Evolutionary conservation across 2,113 vertebrate species (phyloP).

Genomic region (Rhinoderma darwinii): DNA sequence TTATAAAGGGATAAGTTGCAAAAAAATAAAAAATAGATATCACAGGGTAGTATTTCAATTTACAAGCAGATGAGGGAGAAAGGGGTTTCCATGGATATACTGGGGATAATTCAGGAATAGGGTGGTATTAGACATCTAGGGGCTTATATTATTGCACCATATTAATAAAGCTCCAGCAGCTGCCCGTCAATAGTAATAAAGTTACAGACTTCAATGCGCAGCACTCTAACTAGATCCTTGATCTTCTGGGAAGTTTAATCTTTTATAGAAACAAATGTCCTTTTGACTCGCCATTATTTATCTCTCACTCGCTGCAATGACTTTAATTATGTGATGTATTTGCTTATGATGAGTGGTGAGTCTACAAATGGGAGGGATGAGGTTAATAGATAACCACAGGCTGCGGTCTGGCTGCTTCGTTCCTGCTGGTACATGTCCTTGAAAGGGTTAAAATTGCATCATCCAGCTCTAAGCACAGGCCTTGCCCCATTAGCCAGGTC

Average conservation of each 20-base stretch:
- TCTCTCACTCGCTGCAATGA: conserved; percentile 2
- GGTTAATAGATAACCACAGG: not conserved
- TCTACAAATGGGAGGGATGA: not conserved
- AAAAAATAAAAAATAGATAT: not conserved
- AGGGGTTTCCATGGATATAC: not conserved
- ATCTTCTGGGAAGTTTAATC: conserved; percentile 29
- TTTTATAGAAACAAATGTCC: conserved; percentile 47
- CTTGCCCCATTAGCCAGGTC: not conserved
- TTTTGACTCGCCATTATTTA: conserved; percentile 29
- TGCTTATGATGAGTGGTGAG: conserved; percentile 28
- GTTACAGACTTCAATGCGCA: conserved; percentile 10
- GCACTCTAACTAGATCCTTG: conserved; percentile 25
- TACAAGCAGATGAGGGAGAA: not conserved
- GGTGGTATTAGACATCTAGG: not conserved
- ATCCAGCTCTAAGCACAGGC: not conserved
- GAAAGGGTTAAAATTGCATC: conserved; percentile 14
- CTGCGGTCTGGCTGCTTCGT: not conserved
- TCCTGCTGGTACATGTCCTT: not conserved
- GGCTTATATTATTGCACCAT: conserved; percentile 10
- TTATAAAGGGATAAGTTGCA: not conserved
- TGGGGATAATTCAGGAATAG: not conserved
- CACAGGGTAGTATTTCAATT: not conserved
- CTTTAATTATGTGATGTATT: conserved; percentile 55
- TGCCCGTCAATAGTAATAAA: conserved; percentile 45
- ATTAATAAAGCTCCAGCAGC: conserved; percentile 44